A percentile compares a stretch with the other conserved stretches of the same genome.
Conservation (phyloP, 2,888 invertebrate species). For the Ormyrus labotus region DNA sequence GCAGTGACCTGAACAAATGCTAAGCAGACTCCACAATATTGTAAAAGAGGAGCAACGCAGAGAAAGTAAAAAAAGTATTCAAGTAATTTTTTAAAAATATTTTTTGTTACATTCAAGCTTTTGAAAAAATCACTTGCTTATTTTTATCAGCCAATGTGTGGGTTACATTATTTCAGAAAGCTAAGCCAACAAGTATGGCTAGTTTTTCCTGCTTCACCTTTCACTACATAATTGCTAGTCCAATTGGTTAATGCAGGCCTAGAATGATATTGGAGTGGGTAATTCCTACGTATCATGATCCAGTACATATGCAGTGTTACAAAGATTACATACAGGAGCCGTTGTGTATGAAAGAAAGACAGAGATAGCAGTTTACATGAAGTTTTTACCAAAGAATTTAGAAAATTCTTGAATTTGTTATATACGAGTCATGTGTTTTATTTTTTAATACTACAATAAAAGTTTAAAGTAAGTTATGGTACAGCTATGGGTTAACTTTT, state of each 20-base stretch:
- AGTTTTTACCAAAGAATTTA: neutral
- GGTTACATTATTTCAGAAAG: too few relatives aligned
- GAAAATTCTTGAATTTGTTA: neutral
- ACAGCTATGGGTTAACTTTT: neutral
- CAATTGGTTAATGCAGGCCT: too few relatives aligned
- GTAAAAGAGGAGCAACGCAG: too few relatives aligned
- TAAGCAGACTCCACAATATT: too few relatives aligned
- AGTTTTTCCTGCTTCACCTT: slow-evolving; percentile 37
- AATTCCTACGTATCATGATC: too few relatives aligned
- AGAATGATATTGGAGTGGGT: neutral
- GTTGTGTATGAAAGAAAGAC: neutral
- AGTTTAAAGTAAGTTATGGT: slow-evolving; percentile 14
- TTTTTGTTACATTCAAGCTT: too few relatives aligned
- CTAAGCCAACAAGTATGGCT: slow-evolving; percentile 1
- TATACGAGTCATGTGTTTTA: neutral
- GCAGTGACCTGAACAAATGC: too few relatives aligned
- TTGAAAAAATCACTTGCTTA: too few relatives aligned
- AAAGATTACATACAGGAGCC: neutral
- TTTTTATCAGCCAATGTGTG: too few relatives aligned
- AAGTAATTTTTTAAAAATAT: too few relatives aligned
- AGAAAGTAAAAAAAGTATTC: too few relatives aligned
- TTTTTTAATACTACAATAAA: too few relatives aligned
- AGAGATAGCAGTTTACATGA: neutral
- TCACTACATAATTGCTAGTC: slow-evolving; percentile 15
- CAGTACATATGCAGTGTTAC: neutral